A percentile compares a stretch with the other conserved stretches of the same genome.
These are phyloP conservation scores for Apocheima hispidaria DNA, from an alignment of 2,888 invertebrate species.

Conservation along the genomic window DNA sequence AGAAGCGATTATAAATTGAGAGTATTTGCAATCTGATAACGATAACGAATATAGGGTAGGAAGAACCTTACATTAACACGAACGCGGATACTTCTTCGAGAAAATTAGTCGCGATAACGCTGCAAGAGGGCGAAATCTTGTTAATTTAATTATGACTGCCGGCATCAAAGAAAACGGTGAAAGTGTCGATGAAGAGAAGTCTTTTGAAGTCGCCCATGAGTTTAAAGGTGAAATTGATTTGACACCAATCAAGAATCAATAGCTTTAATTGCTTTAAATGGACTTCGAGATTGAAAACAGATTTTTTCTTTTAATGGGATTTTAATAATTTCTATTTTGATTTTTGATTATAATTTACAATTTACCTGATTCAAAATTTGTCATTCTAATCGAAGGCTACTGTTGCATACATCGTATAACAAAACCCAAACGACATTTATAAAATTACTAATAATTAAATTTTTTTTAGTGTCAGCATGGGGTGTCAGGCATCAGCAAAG, in stretches of 20 bases:
- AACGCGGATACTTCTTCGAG: constrained; percentile 1
- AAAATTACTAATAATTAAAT: not conserved
- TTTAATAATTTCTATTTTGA: too few relatives aligned
- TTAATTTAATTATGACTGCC: constrained; percentile 33
- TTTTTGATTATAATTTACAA: too few relatives aligned
- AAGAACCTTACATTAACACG: constrained; percentile 5
- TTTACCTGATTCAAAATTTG: too few relatives aligned
- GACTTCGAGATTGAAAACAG: too few relatives aligned
- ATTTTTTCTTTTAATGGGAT: too few relatives aligned
- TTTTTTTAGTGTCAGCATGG: constrained; percentile 59
- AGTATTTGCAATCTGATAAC: constrained; percentile 36
- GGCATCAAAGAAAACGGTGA: constrained; percentile 13
- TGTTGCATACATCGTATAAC: too few relatives aligned
- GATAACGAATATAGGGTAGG: constrained; percentile 20
- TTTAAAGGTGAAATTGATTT: constrained; percentile 37
- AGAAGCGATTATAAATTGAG: not conserved
- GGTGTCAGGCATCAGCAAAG: constrained; percentile 86
- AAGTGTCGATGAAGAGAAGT: constrained; percentile 24
- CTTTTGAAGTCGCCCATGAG: constrained; percentile 23
- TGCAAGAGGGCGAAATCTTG: constrained; percentile 11
- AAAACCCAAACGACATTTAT: not conserved
- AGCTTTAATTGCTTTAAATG: constrained; percentile 8
- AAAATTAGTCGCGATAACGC: constrained; percentile 26
- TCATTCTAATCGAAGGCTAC: too few relatives aligned
- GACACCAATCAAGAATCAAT: constrained; percentile 16